phyloP scores from a whole-genome alignment of 2,113 vertebrate species.

The Patagioenas fasciata region DNA sequence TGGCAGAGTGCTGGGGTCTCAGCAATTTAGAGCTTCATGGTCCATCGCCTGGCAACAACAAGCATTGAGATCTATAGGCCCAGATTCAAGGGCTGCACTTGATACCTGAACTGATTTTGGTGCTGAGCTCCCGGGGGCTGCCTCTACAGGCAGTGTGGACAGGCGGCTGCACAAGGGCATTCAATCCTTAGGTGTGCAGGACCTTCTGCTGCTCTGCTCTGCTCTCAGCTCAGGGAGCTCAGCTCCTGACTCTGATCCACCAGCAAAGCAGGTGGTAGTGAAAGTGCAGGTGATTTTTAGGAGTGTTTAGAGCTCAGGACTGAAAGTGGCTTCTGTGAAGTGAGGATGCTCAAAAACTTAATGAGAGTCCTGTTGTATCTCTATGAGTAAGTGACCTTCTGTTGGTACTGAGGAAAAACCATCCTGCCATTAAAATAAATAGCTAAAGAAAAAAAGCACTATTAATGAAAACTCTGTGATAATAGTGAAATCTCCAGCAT shows the following conservation, averaged over 20 bases:
- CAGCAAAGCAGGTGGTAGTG: neutral
- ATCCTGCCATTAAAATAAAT: neutral
- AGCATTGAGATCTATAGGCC: neutral
- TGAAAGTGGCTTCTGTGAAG: neutral
- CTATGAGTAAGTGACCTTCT: neutral
- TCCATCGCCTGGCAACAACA: neutral
- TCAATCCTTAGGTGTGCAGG: neutral
- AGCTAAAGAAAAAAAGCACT: neutral
- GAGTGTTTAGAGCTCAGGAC: neutral
- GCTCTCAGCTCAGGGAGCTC: neutral
- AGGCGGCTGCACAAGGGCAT: neutral
- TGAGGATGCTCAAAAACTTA: neutral
- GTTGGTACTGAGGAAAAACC: neutral
- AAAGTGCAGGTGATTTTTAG: neutral
- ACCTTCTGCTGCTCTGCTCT: neutral
- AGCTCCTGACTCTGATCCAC: neutral
- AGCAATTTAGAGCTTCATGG: neutral
- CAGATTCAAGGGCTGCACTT: neutral
- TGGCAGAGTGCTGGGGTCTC: neutral
- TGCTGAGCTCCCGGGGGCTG: neutral
- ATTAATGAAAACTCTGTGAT: neutral
- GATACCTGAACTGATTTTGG: neutral
- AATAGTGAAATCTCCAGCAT: neutral
- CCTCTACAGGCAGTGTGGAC: neutral
- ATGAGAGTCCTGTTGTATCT: neutral